Evolutionary conservation across 1,140 invertebrate genomes (phyloP).

Genomic region (Babylonia areolata): DNA sequence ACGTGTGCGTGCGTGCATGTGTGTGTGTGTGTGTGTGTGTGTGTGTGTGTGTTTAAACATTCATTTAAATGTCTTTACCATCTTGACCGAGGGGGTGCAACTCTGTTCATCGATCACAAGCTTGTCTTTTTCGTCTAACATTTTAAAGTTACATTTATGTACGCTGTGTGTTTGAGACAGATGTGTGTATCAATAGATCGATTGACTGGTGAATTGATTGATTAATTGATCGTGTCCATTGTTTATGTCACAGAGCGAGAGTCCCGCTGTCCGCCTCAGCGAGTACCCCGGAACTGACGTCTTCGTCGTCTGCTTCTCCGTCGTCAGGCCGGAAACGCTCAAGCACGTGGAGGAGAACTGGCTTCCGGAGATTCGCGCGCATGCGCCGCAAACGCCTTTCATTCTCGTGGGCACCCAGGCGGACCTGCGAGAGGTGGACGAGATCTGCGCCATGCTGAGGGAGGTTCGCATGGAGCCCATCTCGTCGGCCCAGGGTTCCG

Average conservation of each 20-base stretch:
- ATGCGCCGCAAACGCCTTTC: slow-evolving; percentile 53
- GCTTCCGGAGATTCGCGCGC: slow-evolving; percentile 58
- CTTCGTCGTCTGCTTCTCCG: slow-evolving; percentile 68
- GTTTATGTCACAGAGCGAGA: slow-evolving; percentile 46
- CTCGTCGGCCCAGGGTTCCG: slow-evolving; percentile 44
- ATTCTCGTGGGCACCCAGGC: slow-evolving; percentile 66
- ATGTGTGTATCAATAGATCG: too few relatives aligned
- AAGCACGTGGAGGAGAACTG: slow-evolving; percentile 63
- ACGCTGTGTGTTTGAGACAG: too few relatives aligned
- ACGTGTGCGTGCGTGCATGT: too few relatives aligned
- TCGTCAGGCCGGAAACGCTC: slow-evolving; percentile 60
- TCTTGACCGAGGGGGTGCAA: too few relatives aligned
- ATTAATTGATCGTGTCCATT: too few relatives aligned
- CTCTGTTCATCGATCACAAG: too few relatives aligned
- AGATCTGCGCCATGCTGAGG: slow-evolving; percentile 43
- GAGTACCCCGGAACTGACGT: slow-evolving; percentile 59
- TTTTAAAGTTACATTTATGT: too few relatives aligned
- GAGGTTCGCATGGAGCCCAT: slow-evolving; percentile 47
- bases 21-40: too few relatives aligned
- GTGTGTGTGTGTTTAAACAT: too few relatives aligned
- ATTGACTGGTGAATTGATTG: too few relatives aligned
- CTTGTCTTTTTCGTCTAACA: too few relatives aligned
- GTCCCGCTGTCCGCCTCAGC: slow-evolving; percentile 43
- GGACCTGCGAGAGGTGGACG: slow-evolving; percentile 54
- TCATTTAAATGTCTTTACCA: too few relatives aligned